Conservation (phyloP, 2,888 invertebrate genomes). For the Epirrhoe tristata region DNA sequence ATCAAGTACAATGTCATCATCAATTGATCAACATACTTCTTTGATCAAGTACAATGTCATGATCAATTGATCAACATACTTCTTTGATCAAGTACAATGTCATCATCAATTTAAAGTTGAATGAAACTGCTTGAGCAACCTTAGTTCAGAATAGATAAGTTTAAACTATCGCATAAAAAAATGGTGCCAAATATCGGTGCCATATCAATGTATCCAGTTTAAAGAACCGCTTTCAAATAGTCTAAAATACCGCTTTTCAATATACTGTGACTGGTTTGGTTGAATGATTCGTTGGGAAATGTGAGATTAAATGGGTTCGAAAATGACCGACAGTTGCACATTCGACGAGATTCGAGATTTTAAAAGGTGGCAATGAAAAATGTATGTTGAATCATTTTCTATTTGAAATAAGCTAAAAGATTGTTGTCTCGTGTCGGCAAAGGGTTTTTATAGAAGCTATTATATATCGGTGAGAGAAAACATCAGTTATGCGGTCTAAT, state of each 20-base stretch:
- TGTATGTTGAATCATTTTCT: not conserved
- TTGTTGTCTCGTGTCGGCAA: too few species aligned
- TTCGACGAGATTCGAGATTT: not conserved
- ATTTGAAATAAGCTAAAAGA: too few species aligned
- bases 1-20: too few species aligned
- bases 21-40: too few species aligned
- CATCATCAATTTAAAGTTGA: too few species aligned
- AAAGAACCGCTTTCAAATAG: too few species aligned
- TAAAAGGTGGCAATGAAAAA: not conserved
- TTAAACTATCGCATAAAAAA: constrained; percentile 22
- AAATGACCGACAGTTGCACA: not conserved
- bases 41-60: too few species aligned
- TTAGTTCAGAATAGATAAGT: not conserved
- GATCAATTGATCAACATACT: too few species aligned
- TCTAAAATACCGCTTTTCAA: constrained; percentile 17
- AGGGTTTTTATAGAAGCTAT: too few species aligned
- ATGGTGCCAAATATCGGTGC: constrained; percentile 44
- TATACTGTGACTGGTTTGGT: constrained; percentile 47
- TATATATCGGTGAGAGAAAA: not conserved
- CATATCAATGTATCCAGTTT: constrained; percentile 24
- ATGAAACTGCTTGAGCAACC: not conserved
- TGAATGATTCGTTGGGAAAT: constrained; percentile 21
- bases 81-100: too few species aligned
- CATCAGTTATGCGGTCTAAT: not conserved
- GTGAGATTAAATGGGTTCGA: not conserved